Evolutionary conservation across 2,888 invertebrate species (phyloP), one percentile per base, ranked within the genome.

Genomic region (Agriopis leucophaearia): DNA sequence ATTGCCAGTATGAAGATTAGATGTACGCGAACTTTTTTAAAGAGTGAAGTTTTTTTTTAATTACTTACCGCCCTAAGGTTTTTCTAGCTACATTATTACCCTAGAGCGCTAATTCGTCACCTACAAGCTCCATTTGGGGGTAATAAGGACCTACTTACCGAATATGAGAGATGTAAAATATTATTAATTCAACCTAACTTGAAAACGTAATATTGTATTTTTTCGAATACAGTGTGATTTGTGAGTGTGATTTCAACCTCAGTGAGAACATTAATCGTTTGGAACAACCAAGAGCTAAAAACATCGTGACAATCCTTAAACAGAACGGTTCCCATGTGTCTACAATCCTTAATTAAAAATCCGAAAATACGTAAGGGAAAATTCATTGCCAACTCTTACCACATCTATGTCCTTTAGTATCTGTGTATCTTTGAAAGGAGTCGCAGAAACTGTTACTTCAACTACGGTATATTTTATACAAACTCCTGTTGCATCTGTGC

Each of bases 311-410:
- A 77, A 67, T 75, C 75, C 77, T 74, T 79, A 79, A 81, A 78
- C 75, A 72, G 76, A 77, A 82, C 78, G 76, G 76, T 73, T 75
- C 82, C 80, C 82, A 74, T 81, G 76, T 77, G 82, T 78, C 76
- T 77, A 76, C 76, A 74, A 74, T 72, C 73, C 79, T 83, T 85
- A 85, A 85, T 85, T 85, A 85, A 84, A 84, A 84, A 80, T 70
- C 79, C 74, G 78, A 83, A 83, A 82, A 80, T 79, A 80, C 76
- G 71, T 81, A 80, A 77, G 80, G 77, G 81, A 81, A 83, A 83
- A 83, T 68, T 55, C 9, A 45, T 15, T 18, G 40, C 40, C 12
- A 57, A 58, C 64, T 64, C 15, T 18, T 27, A 47, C 27, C 0
- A 44, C 18, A 58, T 47, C 52, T 64, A 16, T 47, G 35, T 12